These are phyloP conservation scores for Eremophila alpestris DNA, from an alignment of 2,797 vertebrate species.

Conservation along the genomic window DNA sequence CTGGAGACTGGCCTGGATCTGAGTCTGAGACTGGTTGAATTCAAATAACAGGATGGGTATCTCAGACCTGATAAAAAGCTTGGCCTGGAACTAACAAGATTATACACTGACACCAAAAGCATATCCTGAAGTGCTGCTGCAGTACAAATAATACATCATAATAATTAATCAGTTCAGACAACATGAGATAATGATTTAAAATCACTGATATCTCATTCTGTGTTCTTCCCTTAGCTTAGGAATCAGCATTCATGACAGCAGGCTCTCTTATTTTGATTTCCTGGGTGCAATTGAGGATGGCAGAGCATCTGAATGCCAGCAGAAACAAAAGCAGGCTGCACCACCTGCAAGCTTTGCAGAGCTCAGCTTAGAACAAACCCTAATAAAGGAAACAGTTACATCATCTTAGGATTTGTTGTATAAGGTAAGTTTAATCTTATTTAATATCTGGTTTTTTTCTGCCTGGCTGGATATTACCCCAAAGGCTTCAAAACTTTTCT, in stretches of 20 bases:
- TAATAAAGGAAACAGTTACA: constrained; percentile 65
- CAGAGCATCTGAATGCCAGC: constrained; percentile 13
- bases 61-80: neutral
- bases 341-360: constrained; percentile 35
- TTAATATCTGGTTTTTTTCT: neutral
- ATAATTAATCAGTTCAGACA: constrained; percentile 30
- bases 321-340: constrained; percentile 24
- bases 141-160: neutral
- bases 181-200: constrained; percentile 23
- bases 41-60: neutral
- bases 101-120: neutral
- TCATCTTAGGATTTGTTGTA: constrained; percentile 42
- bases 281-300: constrained; percentile 63
- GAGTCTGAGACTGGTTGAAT: neutral
- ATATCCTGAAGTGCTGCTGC: neutral
- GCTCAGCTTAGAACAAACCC: constrained; percentile 57
- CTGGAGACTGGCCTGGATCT: neutral
- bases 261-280: constrained; percentile 76
- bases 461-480: neutral
- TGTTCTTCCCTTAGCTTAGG: constrained; percentile 68
- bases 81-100: neutral
- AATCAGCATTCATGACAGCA: constrained; percentile 64
- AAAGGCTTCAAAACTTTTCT: neutral
- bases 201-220: constrained; percentile 2
- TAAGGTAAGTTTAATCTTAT: constrained; percentile 57